Conservation (phyloP, 2,797 vertebrate genomes). For the Pelobates cultripes region DNA sequence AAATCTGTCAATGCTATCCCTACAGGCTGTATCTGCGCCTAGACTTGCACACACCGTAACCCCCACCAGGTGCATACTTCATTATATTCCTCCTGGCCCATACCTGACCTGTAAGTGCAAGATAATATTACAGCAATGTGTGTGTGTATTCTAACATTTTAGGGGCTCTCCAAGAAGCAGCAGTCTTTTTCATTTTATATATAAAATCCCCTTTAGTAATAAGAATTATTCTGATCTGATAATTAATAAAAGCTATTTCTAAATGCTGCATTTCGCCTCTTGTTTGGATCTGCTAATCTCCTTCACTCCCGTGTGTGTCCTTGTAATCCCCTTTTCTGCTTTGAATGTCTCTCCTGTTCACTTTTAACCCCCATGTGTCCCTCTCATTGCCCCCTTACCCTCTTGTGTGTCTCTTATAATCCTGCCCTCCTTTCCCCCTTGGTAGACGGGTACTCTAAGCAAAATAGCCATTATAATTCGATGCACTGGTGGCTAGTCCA, state of each 20-base stretch:
- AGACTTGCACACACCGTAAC: conserved; percentile 9
- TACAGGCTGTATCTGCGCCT: conserved; percentile 30
- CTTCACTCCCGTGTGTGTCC: background rate
- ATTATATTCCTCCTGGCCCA: conserved; percentile 29
- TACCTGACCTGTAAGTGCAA: conserved; percentile 30
- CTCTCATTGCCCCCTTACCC: background rate
- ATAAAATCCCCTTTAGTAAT: too few species aligned
- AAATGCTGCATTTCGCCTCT: too few species aligned
- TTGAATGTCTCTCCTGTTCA: background rate
- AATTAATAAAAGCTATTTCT: too few species aligned
- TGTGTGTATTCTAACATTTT: background rate
- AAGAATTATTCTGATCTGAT: too few species aligned
- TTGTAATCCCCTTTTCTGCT: background rate
- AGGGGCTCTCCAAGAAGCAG: too few species aligned
- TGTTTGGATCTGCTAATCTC: background rate
- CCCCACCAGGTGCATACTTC: conserved; percentile 30
- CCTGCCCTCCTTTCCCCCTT: background rate
- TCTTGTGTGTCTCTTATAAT: background rate
- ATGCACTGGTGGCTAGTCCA: too few species aligned
- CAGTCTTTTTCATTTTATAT: too few species aligned
- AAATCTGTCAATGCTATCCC: conserved; percentile 34
- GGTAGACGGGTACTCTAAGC: too few species aligned
- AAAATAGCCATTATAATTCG: too few species aligned
- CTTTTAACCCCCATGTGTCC: background rate
- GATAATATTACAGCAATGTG: conserved; percentile 39